Percentiles rank a stretch among this genome's conserved stretches.
These are phyloP conservation scores for Drosophila mulleri DNA, from an alignment of 2,888 invertebrate genomes.

Conservation along the genomic window DNA sequence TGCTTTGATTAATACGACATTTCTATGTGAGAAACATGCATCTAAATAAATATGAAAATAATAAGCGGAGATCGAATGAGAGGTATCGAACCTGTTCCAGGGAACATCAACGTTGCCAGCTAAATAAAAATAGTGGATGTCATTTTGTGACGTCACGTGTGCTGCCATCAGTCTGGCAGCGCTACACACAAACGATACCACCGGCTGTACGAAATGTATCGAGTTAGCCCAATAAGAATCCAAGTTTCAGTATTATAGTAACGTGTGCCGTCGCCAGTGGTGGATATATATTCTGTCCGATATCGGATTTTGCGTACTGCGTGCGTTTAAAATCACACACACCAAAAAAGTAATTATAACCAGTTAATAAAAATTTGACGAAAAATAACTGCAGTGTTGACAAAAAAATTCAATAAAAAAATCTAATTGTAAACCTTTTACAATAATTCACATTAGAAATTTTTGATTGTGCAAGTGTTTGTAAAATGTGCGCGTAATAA, in stretches of 20 bases:
- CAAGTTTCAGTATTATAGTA: constrained; percentile 65
- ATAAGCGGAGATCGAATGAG: not conserved
- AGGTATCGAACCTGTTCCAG: not conserved
- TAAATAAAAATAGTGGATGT: not conserved
- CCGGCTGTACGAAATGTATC: constrained; percentile 55
- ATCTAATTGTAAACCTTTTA: constrained; percentile 26
- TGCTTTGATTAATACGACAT: not conserved
- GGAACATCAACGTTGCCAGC: constrained; percentile 23
- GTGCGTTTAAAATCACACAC: constrained; percentile 67
- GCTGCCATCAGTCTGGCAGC: constrained; percentile 28
- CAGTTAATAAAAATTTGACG: constrained; percentile 35
- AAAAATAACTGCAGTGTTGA: constrained; percentile 44
- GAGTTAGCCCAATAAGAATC: constrained; percentile 56
- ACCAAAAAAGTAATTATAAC: constrained; percentile 59
- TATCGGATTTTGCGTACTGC: constrained; percentile 66
- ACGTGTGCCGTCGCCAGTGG: constrained; percentile 74
- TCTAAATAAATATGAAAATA: not conserved
- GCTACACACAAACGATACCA: constrained; percentile 34
- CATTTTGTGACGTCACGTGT: constrained; percentile 24
- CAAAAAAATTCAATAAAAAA: constrained; percentile 12
- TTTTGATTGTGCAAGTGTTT: constrained; percentile 74
- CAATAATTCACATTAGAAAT: constrained; percentile 44
- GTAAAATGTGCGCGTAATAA: constrained; percentile 80
- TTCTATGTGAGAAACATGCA: not conserved
- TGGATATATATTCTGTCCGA: constrained; percentile 61